Evolutionary conservation across 2,888 invertebrate species (phyloP), one percentile per base, ranked within the genome.

Genomic region (Unio delphinus): DNA sequence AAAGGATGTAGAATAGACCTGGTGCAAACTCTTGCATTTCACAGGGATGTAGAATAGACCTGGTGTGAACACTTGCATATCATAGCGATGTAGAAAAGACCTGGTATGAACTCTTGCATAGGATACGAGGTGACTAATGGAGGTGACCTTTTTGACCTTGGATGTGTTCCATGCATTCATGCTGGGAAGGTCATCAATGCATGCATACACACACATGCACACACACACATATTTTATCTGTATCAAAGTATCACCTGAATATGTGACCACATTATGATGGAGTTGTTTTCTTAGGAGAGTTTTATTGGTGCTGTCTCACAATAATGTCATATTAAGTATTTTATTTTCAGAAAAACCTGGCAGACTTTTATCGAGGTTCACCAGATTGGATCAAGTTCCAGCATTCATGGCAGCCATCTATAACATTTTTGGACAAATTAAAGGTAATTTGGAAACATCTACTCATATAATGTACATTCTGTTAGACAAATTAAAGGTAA

Each of bases 351-450:
- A 94, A 94, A 90, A 93, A 94, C 86, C 94, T 95, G 85, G 94
- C 95, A 20, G 95, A 95, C 80, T 96, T 96, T 90, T 96, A 96
- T 74, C 71, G 76, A 55, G 79, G 80, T 3, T 72, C 80, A 5
- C 76, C 83, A 61, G 94, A 94, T 79, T 92, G 93, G 74, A 90
- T 94, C 0, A 92, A 93, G 80, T 94, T 95, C 83, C 91, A 91
- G 64, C 92, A 94, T 18, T 93, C 91, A 76, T 95, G 93, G 89
- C 93, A 93, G 83, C 93, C 93, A 26, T 94, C 94, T 80, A 93
- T 94, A 5, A 94, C 94, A 0, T 96, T 94, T 88, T 92, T 96
- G 68, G 96, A 97, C 83, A 96, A 96, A 90, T 89, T 97, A 66
- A 95, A 96, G 90, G 92, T 87, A 57, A 69, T 69, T 62, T 28